Evolutionary conservation across 2,113 vertebrate species (phyloP).

Genomic region (Pycnonotus jocosus): DNA sequence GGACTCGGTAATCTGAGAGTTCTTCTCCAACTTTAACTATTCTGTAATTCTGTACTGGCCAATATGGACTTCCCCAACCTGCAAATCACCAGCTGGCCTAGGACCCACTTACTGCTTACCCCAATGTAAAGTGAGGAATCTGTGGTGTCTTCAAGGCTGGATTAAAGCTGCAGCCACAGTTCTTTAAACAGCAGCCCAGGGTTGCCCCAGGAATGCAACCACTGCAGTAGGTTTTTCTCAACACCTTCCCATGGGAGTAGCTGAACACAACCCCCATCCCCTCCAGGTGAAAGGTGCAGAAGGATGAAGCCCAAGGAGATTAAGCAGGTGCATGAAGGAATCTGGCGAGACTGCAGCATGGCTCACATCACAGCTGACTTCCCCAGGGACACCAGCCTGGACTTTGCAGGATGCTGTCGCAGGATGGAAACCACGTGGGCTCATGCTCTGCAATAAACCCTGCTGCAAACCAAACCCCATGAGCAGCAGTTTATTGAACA

Average conservation of each 20-base stretch:
- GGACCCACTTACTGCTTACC: background rate
- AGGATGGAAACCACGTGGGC: background rate
- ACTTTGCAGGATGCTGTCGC: background rate
- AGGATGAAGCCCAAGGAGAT: background rate
- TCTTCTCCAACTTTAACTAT: background rate
- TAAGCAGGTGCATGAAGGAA: background rate
- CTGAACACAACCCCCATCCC: background rate
- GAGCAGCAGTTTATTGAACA: background rate
- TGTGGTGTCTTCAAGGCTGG: background rate
- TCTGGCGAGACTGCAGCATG: fast-evolving
- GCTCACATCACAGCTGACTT: background rate
- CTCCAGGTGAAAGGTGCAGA: background rate
- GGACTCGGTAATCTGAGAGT: background rate
- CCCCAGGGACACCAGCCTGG: background rate
- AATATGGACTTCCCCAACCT: background rate
- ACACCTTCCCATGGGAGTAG: background rate
- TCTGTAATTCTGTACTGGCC: background rate
- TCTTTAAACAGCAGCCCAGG: background rate
- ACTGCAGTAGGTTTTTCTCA: background rate
- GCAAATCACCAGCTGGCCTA: background rate
- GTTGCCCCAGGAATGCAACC: background rate
- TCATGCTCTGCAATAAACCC: background rate
- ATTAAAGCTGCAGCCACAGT: background rate
- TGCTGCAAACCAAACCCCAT: background rate
- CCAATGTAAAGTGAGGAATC: background rate